Evolutionary conservation across 2,113 vertebrate genomes (phyloP), one percentile per base, ranked within the genome.

Genomic region (Nothobranchius furzeri): DNA sequence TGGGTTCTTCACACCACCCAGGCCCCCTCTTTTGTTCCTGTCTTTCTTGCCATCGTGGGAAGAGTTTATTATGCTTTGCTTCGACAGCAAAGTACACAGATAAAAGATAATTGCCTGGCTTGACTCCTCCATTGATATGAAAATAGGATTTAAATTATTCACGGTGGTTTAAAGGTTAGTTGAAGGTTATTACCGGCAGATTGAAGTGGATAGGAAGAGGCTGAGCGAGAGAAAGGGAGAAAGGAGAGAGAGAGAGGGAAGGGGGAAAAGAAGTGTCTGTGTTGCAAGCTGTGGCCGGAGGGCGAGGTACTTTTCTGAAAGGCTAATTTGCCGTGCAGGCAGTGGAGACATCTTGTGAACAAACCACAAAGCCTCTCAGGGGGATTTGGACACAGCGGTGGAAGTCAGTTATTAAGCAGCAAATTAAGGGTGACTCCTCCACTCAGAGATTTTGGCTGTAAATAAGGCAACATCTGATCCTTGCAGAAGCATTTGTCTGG

Each of bases 61-160:
- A 93, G 94, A 93, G 94, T 94, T 94, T 93, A 95, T 95, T 95
- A 94, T 95, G 93, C 94, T 92, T 94, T 78, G 89, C 94, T 93
- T 94, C 91, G 92, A 96, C 92, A 92, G 94, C 94, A 96, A 95
- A 95, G 94, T 95, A 93, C 94, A 95, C 93, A 95, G 95, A 96
- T 96, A 95, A 96, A 98, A 96, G 95, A 97, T 98, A 97, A 98
- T 98, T 98, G 95, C 95, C 94, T 95, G 95, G 93, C 95, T 95
- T 94, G 96, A 96, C 95, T 97, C 93, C 85, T 89, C 92, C 93
- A 95, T 95, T 95, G 95, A 97, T 95, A 95, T 95, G 95, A 95
- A 96, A 97, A 98, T 96, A 90, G 95, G 95, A 95, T 94, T 94
- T 89, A 80, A 96, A 96, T 96, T 94, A 95, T 95, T 97, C 96